Base-by-base conservation (phyloP, 2,888 invertebrate genomes). In the Ptychoptera albimana region DNA sequence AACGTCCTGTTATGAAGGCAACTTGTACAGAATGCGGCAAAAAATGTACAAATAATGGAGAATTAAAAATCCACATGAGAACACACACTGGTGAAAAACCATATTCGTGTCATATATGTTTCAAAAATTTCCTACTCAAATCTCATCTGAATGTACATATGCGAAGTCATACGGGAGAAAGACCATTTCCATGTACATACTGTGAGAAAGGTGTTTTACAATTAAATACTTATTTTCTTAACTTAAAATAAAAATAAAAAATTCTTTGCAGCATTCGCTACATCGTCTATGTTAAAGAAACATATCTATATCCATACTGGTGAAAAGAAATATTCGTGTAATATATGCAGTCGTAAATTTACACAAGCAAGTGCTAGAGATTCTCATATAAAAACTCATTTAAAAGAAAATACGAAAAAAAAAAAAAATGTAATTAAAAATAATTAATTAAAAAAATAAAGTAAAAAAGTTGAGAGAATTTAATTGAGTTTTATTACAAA, bases 61-160 rank as follows among this genome's bases (percentile, higher is more conserved):
- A 49, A 42, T 35, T 49, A 4, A 13, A 41, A 11, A 46, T 46
- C 10, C 48, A 49, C 46, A 14, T 46, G 8, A 38, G 46, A 32
- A 46, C 48, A 11, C 48, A 49, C 38, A 46, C 48, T 11, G 48
- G 48, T 4, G 46, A 46, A 13, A 37, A 39, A 36, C 48, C 48
- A 0, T 49, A 41, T 45, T 23, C 34, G 34, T 49, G 48, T 23
- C 36, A 39, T 12, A 34, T 49, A n/a, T 49, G 46, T 31, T 37
- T 42, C n/a, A 45, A 45, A 29, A 30, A 29, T 35, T 49, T 45
- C 16, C 32, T 49, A n/a, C 36, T 45, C 10, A 43, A 43, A 15
- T 43, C 45, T 1, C 48, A 49, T 45, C 36, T 49, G 13, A 46
- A 44, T 8, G 46, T 45, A 3, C 48, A 49, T 39, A 46, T 42